Base-by-base conservation (phyloP, 2,888 invertebrate species). In the Megalurothrips usitatus region DNA sequence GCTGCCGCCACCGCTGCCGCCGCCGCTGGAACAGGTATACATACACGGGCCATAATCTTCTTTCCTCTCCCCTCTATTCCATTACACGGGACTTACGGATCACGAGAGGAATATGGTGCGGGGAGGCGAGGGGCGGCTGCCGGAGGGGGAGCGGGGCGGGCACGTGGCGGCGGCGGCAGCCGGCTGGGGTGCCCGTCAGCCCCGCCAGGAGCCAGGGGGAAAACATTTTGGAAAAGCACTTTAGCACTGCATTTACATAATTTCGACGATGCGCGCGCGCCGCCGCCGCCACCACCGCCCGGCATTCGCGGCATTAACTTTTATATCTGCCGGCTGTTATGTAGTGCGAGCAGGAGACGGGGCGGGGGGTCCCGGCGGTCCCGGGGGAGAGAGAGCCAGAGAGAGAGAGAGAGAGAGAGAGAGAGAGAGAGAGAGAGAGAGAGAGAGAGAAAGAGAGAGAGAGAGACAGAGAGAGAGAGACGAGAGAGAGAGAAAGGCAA, bases 201-300 rank as follows among this genome's bases (percentile, higher is more conserved):
- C 52, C 0, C 58, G 58, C 58, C 58, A 58, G 58, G 19, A 58
- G 58, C 4, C 12, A 52, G 52, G 58, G 17, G 58, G 58, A 19
- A 19, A 58, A 19, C 58, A 19, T 58, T 58, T 58, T 19, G 58
- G 58, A 58, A 58, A 58, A 58, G 58, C 58, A 58, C 58, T 58
- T 58, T 58, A 58, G 58, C 58, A 58, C 58, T 58, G 58, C 58
- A 58, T 58, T 58, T 58, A 19, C 58, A 58, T 58, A 58, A 58
- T 58, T 58, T 58, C 58, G 19, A 17, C 17, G 58, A 58, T 58
- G 58, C 58, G 58, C 34, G 34, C 34, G 34, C 34, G n/a, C n/a
- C n/a, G n/a, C n/a, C n/a, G n/a, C n/a, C n/a, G n/a, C n/a, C n/a
- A n/a, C n/a, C n/a, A n/a, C n/a, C n/a, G n/a, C n/a, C n/a, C n/a